These are phyloP conservation scores for Chamaea fasciata DNA, from an alignment of 2,113 vertebrate species.

Conservation along the genomic window DNA sequence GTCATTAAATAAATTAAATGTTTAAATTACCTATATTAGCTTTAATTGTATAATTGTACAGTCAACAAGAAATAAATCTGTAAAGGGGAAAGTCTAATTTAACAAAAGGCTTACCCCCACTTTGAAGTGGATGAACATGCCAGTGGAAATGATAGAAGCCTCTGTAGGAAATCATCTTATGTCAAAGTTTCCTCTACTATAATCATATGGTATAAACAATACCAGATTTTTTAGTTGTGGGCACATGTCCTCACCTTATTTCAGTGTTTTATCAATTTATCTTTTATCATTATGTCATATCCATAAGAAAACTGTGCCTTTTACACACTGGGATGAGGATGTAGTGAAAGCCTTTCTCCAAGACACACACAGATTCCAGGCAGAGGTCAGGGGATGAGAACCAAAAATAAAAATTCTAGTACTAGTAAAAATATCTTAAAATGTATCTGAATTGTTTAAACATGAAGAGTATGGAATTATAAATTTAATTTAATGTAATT, in stretches of 20 bases:
- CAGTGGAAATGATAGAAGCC: background rate
- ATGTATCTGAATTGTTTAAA: background rate
- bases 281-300: background rate
- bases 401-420: background rate
- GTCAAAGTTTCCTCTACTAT: background rate
- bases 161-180: background rate
- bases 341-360: background rate
- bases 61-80: slow-evolving; percentile 56
- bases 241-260: background rate
- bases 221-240: background rate
- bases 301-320: background rate
- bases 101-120: slow-evolving; percentile 31
- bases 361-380: background rate
- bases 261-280: background rate
- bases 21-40: slow-evolving; percentile 60
- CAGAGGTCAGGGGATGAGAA: background rate
- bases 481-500: background rate
- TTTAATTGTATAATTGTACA: slow-evolving; percentile 63
- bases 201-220: background rate
- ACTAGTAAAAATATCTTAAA: background rate
- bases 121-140: background rate
- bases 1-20: slow-evolving; percentile 64
- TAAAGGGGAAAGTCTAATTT: slow-evolving; percentile 23
- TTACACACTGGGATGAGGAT: background rate
- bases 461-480: background rate